Conservation (phyloP, 2,113 vertebrate genomes). For the Salvator merianae region DNA sequence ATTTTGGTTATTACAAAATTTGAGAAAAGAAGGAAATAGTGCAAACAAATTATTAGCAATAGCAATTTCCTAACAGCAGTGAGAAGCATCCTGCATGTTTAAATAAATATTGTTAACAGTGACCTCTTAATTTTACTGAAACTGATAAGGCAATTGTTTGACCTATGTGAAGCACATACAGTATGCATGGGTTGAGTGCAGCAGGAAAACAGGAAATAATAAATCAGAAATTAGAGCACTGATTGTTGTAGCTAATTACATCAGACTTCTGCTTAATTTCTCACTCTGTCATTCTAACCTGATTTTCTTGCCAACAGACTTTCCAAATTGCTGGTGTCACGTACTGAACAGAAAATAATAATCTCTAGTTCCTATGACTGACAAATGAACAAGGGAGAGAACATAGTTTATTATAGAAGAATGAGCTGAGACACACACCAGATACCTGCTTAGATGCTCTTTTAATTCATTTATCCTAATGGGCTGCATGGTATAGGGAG, state of each 20-base stretch:
- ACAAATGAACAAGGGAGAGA: constrained; percentile 80
- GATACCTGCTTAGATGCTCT: constrained; percentile 83
- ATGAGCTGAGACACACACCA: constrained; percentile 84
- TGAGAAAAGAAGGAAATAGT: constrained; percentile 74
- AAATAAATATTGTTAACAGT: constrained; percentile 91
- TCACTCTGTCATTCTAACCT: constrained; percentile 87
- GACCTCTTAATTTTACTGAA: constrained; percentile 78
- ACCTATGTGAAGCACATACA: constrained; percentile 82
- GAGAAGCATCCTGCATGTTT: constrained; percentile 88
- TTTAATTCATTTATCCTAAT: constrained; percentile 86
- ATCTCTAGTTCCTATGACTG: constrained; percentile 81
- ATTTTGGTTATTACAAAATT: constrained; percentile 49
- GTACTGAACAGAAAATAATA: constrained; percentile 80
- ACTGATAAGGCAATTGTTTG: constrained; percentile 85
- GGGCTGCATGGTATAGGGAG: constrained; percentile 69
- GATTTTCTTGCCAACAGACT: constrained; percentile 87
- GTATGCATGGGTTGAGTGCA: constrained; percentile 79
- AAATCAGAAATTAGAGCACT: constrained; percentile 91
- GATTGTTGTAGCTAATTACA: constrained; percentile 93
- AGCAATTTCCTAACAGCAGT: constrained; percentile 87
- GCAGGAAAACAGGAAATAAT: constrained; percentile 93
- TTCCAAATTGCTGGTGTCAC: constrained; percentile 85
- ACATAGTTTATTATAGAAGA: constrained; percentile 78
- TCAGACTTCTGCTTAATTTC: constrained; percentile 89
- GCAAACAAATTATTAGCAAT: constrained; percentile 80